Percentiles rank a stretch among this genome's conserved stretches.
These are phyloP conservation scores for Ctenicera cuprea DNA, from an alignment of 2,888 invertebrate species.

Conservation along the genomic window DNA sequence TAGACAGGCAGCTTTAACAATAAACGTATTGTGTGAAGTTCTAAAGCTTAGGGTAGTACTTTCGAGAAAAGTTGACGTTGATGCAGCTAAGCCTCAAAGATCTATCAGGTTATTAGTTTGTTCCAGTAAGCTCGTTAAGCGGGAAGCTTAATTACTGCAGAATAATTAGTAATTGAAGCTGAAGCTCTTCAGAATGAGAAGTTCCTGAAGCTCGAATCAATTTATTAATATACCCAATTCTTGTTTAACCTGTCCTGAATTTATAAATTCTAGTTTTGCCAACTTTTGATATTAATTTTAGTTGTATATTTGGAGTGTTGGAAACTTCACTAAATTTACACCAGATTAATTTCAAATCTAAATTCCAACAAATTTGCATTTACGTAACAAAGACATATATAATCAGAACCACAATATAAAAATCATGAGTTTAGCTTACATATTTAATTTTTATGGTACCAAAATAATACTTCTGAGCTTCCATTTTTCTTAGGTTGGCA, in stretches of 20 bases:
- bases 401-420: too few species aligned
- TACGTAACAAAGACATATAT: too few species aligned
- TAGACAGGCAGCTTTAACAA: slow-evolving; percentile 3
- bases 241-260: not conserved
- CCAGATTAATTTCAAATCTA: too few species aligned
- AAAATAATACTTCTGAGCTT: too few species aligned
- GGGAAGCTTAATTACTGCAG: slow-evolving; percentile 29
- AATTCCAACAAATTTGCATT: too few species aligned
- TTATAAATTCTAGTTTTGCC: too few species aligned
- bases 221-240: slow-evolving; percentile 8
- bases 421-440: too few species aligned
- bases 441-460: too few species aligned
- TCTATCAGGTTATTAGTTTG: slow-evolving; percentile 31
- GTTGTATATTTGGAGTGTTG: too few species aligned
- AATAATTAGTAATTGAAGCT: slow-evolving; percentile 34
- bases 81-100: slow-evolving; percentile 18
- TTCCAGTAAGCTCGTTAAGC: slow-evolving; percentile 34
- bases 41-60: not conserved
- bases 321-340: too few species aligned
- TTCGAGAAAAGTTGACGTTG: slow-evolving; percentile 23
- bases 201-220: slow-evolving; percentile 1
- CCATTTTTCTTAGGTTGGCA: too few species aligned
- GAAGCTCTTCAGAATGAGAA: slow-evolving; percentile 6
- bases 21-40: slow-evolving; percentile 8
- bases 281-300: too few species aligned